Conservation (phyloP, 2,797 vertebrate species). For the Macropodus opercularis region DNA sequence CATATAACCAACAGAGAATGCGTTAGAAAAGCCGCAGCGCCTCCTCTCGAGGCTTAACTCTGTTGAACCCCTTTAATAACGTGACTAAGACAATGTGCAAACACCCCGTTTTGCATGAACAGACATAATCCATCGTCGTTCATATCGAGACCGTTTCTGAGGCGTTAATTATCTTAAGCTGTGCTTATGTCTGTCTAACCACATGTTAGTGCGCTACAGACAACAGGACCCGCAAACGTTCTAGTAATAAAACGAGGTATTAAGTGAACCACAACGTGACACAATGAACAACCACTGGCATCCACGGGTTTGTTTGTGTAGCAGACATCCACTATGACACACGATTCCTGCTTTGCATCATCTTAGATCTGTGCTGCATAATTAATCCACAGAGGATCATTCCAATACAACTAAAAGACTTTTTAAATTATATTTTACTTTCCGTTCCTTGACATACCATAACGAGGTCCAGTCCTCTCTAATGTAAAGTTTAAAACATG, state of each 20-base stretch:
- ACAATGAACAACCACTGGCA: neutral
- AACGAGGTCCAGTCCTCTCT: too few relatives aligned
- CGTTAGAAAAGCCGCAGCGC: too few relatives aligned
- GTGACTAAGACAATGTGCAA: conserved; percentile 12
- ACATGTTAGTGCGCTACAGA: neutral
- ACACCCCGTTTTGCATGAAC: neutral
- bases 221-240: neutral
- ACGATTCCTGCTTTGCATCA: conserved; percentile 6
- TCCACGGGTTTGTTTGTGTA: neutral
- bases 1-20: too few relatives aligned
- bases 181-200: conserved; percentile 5
- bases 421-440: neutral
- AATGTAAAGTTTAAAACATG: too few relatives aligned
- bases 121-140: neutral
- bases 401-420: neutral
- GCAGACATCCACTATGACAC: neutral
- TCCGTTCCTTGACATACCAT: too few relatives aligned
- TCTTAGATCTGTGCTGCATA: neutral
- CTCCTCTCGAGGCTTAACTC: neutral
- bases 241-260: neutral
- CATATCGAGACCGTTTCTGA: neutral
- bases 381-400: neutral
- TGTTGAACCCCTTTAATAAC: conserved; percentile 8
- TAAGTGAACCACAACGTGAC: neutral
- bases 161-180: conserved; percentile 12